These are phyloP conservation scores for Astyanax mexicanus DNA, from an alignment of 2,797 vertebrate genomes.

Conservation along the genomic window DNA sequence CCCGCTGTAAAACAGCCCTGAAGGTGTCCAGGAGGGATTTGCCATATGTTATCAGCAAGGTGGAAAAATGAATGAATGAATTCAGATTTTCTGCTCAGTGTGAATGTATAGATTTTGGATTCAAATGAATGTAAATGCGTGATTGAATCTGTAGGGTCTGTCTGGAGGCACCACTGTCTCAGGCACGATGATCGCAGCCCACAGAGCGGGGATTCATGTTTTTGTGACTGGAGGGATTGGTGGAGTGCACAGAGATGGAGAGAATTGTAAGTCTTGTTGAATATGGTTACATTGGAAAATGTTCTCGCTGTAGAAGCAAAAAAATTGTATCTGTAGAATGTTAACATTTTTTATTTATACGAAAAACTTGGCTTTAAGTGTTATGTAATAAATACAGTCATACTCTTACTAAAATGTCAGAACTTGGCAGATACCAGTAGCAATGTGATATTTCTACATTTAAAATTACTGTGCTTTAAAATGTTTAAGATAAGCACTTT, in stretches of 20 bases:
- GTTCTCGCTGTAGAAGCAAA: no score
- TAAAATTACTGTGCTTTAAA: no score
- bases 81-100: background rate
- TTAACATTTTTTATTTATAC: no score
- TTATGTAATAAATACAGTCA: no score
- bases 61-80: slow-evolving; percentile 57
- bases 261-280: slow-evolving; percentile 80
- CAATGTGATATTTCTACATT: background rate
- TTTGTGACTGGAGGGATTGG: slow-evolving; percentile 92
- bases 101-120: background rate
- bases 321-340: no score
- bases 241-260: slow-evolving; percentile 88
- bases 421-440: no score
- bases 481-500: no score
- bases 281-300: no score
- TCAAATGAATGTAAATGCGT: slow-evolving; percentile 10
- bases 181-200: slow-evolving; percentile 88
- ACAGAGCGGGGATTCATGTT: slow-evolving; percentile 83
- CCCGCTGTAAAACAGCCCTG: slow-evolving; percentile 68
- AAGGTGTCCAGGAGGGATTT: slow-evolving; percentile 89
- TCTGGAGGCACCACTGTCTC: slow-evolving; percentile 91
- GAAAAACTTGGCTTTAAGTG: no score
- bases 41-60: slow-evolving; percentile 86
- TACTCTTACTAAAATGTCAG: no score
- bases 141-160: slow-evolving; percentile 75